Base-by-base conservation (phyloP, 2,797 vertebrate species). In the Parambassis ranga region DNA sequence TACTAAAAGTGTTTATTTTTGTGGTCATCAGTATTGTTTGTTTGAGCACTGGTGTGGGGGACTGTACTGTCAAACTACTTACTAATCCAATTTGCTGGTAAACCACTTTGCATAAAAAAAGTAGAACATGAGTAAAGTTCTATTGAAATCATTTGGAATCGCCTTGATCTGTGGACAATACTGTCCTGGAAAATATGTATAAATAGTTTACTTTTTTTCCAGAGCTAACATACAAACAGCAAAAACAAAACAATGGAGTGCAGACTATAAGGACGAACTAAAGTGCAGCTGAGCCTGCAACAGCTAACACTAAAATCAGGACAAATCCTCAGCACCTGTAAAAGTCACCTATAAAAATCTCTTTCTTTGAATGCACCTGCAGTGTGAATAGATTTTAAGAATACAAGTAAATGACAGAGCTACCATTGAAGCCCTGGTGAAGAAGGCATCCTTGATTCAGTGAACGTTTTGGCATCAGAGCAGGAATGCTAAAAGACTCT, bases 401-500 rank as follows among this genome's bases (percentile, higher is more conserved):
- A 75, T 46, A 77, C 61, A 72, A 79, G 81, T 52, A 48, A 83
- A 82, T 62, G 78, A 91, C 82, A 90, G 86, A 87, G 83, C 76
- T 41, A 71, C 87, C 80, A 89, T 91, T 91, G 87, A 89, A 71
- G 70, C 38, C 42, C 16, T 13, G 4, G 41, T 55, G 73, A 90
- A 89, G 82, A 90, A 85, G 79, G 87, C 76, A 56, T 69, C 86
- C 75, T 83, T 86, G 76, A 79, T 89, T 85, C 71, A 47, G 81
- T 23, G 59, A 69, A 75, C 46, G 75, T 67, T 84, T 81, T 87
- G 87, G 86, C 89, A 83, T 84, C 81, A 75, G 71, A 79, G 70
- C 62, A 58, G 23, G 58, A 79, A 84, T 81, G 71, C 59, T 76
- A 70, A 90, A 74, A 89, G 81, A 79, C 50, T 71, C 73, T 78